Percentiles rank a stretch among this genome's conserved stretches.
Conservation (phyloP, 2,888 invertebrate genomes). For the Scelioninae gen. 1 region DNA sequence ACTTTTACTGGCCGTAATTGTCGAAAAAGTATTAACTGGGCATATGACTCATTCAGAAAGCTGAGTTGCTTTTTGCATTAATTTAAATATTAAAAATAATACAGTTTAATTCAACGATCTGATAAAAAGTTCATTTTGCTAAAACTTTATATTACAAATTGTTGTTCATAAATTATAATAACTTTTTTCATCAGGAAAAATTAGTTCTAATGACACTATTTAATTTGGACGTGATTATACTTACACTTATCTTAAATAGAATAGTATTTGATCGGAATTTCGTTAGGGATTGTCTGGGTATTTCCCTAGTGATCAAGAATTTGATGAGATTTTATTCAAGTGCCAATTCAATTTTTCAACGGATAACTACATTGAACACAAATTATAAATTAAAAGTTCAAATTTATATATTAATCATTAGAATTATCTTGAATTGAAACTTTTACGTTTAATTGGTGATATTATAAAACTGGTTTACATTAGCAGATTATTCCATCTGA, state of each 20-base stretch:
- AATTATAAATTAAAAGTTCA: too few relatives aligned
- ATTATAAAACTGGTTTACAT: neutral
- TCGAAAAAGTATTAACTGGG: neutral
- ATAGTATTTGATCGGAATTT: neutral
- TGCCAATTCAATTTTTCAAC: neutral
- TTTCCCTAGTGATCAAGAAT: neutral
- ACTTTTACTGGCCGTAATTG: constrained; percentile 15
- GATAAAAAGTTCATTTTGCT: neutral
- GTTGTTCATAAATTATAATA: too few relatives aligned
- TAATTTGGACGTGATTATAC: neutral
- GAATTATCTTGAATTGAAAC: too few relatives aligned
- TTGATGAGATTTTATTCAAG: neutral
- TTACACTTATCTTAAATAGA: neutral
- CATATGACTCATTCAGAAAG: neutral
- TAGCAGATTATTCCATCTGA: neutral
- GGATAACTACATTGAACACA: neutral
- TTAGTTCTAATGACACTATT: neutral
- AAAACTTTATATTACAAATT: too few relatives aligned
- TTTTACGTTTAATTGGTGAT: too few relatives aligned
- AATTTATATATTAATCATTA: too few relatives aligned
- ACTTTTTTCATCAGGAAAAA: constrained; percentile 1
- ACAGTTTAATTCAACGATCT: neutral
- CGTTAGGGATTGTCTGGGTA: constrained; percentile 9
- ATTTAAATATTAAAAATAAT: neutral
- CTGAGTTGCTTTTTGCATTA: neutral